These are phyloP conservation scores for Triplophysa tibetana DNA, from an alignment of 2,113 vertebrate species.

Conservation along the genomic window DNA sequence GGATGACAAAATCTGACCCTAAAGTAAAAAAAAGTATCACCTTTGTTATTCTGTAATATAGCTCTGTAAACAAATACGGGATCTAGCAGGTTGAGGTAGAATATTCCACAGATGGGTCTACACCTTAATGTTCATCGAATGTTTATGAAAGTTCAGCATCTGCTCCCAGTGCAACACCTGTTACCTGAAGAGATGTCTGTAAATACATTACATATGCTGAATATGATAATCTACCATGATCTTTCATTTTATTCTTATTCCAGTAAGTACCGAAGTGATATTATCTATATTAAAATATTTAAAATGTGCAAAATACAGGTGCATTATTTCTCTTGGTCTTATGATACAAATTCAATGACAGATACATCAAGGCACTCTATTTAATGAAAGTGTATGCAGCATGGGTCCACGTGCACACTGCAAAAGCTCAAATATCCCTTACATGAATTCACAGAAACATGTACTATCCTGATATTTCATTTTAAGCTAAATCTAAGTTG, in stretches of 20 bases:
- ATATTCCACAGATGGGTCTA: not conserved
- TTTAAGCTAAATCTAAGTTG: not conserved
- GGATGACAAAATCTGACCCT: not conserved
- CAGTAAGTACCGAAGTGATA: not conserved
- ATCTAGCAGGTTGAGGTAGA: slow-evolving; percentile 8
- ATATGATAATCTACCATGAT: not conserved
- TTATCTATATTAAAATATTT: slow-evolving; percentile 7
- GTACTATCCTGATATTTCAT: not conserved
- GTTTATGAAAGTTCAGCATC: not conserved
- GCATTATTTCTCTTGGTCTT: not conserved
- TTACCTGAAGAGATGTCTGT: not conserved
- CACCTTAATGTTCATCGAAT: not conserved
- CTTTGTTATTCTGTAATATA: not conserved
- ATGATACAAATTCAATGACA: not conserved
- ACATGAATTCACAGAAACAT: not conserved
- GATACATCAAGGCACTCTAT: slow-evolving; percentile 19
- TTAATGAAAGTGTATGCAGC: slow-evolving; percentile 19
- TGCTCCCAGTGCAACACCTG: not conserved
- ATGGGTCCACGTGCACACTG: not conserved
- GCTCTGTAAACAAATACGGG: not conserved
- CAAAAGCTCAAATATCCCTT: not conserved
- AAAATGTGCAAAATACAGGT: not conserved
- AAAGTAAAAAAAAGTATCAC: not conserved
- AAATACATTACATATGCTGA: not conserved
- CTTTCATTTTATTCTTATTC: not conserved